Conservation (phyloP, 23 tunicate genomes). For the Ciona savignyi region DNA sequence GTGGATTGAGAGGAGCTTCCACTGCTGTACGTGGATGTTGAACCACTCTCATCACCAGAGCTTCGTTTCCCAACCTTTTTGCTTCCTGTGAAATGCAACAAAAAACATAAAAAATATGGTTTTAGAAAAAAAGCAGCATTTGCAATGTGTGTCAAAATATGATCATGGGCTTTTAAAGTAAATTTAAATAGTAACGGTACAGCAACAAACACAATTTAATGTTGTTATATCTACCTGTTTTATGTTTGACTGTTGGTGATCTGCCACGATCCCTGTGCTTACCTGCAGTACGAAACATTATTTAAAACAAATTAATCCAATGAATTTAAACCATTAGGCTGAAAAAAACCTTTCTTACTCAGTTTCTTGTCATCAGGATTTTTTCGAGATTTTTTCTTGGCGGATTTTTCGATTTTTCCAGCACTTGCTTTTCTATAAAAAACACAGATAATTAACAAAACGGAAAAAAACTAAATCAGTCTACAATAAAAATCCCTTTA, state of each 20-base stretch:
- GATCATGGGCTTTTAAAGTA: too few species aligned
- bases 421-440: background rate
- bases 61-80: background rate
- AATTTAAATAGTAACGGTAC: too few species aligned
- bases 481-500: too few species aligned
- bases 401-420: background rate
- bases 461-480: too few species aligned
- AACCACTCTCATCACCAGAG: background rate
- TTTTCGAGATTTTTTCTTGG: background rate
- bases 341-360: background rate
- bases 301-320: too few species aligned
- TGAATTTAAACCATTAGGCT: background rate
- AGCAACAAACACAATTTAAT: background rate
- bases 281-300: background rate
- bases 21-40: background rate
- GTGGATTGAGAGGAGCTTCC: slow-evolving; percentile 48
- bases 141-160: too few species aligned
- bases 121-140: too few species aligned
- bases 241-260: background rate
- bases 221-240: background rate
- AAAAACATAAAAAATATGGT: too few species aligned
- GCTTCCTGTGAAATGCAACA: background rate
- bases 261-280: background rate
- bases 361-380: background rate
- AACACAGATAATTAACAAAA: too few species aligned